phyloP scores from a whole-genome alignment of 2,888 invertebrate species.

The Helleia helle region DNA sequence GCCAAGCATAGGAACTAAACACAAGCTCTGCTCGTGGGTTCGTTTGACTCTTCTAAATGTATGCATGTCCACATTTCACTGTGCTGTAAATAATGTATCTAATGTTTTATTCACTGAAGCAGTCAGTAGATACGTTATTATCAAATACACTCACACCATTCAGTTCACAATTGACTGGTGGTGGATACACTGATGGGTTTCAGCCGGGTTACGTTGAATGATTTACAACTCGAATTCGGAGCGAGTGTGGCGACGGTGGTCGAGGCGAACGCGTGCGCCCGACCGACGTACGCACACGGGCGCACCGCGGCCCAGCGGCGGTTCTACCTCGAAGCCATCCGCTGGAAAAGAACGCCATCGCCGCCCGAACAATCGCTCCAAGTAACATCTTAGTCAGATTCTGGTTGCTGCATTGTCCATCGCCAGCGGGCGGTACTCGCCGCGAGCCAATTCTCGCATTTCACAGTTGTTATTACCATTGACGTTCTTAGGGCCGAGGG shows the following conservation, averaged over 20 bases:
- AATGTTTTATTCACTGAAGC: constrained; percentile 24
- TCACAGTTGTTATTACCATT: constrained; percentile 88
- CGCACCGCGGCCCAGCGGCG: constrained; percentile 38
- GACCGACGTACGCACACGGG: constrained; percentile 30
- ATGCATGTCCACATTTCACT: constrained; percentile 30
- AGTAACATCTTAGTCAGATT: constrained; percentile 85
- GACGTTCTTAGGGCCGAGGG: constrained; percentile 75
- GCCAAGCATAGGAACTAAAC: constrained; percentile 64
- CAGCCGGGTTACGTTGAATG: neutral
- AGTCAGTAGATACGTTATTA: constrained; percentile 32
- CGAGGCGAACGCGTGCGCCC: constrained; percentile 53
- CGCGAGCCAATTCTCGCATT: constrained; percentile 80
- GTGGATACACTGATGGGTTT: constrained; percentile 16
- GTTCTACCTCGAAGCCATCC: constrained; percentile 52
- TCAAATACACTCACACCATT: constrained; percentile 33
- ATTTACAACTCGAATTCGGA: constrained; percentile 66
- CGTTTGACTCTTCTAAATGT: constrained; percentile 37
- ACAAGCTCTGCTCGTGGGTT: constrained; percentile 63
- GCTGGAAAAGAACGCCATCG: constrained; percentile 69
- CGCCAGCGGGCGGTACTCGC: constrained; percentile 65
- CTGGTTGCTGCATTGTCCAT: constrained; percentile 71
- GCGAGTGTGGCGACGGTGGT: constrained; percentile 65
- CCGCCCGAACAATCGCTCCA: constrained; percentile 80
- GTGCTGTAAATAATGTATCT: constrained; percentile 24
- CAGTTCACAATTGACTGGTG: constrained; percentile 40